Conservation (phyloP, 2,797 vertebrate species). For the Sebastes itinus region DNA sequence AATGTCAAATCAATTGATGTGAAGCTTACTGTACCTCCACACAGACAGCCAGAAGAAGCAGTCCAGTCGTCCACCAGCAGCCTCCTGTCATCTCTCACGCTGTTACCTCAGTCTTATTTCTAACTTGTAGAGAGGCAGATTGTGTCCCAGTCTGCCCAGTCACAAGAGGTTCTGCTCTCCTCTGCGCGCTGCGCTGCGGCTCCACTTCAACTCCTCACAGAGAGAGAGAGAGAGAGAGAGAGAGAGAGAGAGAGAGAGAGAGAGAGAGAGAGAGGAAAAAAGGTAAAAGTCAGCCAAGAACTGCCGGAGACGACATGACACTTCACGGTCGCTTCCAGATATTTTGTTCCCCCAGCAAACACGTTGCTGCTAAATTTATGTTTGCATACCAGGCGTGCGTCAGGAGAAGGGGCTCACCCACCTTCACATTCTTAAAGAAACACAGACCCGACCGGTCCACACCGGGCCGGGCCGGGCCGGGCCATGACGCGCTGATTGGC, state of each 20-base stretch:
- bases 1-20: not conserved
- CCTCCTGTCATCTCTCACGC: slow-evolving; percentile 66
- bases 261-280: not conserved
- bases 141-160: slow-evolving; percentile 24
- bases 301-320: slow-evolving; percentile 70
- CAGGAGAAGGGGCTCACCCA: slow-evolving; percentile 81
- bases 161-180: slow-evolving; percentile 36
- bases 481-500: slow-evolving; percentile 30
- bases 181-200: slow-evolving; percentile 37
- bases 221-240: not conserved
- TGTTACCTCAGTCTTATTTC: slow-evolving; percentile 14
- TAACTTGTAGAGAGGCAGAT: slow-evolving; percentile 4
- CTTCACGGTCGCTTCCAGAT: slow-evolving; percentile 69
- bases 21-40: slow-evolving; percentile 59
- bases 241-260: too few relatives aligned
- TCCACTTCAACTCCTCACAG: slow-evolving; percentile 29
- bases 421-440: slow-evolving; percentile 85
- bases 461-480: not conserved
- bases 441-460: slow-evolving; percentile 50
- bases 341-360: slow-evolving; percentile 77
- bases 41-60: slow-evolving; percentile 63
- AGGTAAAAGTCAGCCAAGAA: slow-evolving; percentile 50
- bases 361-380: slow-evolving; percentile 86
- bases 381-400: slow-evolving; percentile 82
- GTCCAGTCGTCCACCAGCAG: slow-evolving; percentile 42